Base-by-base conservation (phyloP, 2,797 vertebrate genomes). In the Melanotaenia nigrans region DNA sequence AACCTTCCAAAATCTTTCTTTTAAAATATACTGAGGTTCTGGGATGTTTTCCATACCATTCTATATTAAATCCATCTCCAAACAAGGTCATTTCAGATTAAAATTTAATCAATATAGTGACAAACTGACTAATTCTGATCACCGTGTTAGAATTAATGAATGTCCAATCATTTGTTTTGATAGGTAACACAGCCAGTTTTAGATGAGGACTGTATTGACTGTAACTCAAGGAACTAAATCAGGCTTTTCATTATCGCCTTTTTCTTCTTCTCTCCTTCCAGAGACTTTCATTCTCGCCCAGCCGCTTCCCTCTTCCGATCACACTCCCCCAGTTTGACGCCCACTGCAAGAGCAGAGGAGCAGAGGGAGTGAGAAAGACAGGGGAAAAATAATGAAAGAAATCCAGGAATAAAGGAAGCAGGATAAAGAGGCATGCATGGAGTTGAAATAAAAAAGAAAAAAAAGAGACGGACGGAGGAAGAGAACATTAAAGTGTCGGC, bases 271-370 rank as follows among this genome's bases (percentile, higher is more conserved):
- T 76, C 77, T 88, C 80, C 78, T 81, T 84, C 81, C 60, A 70
- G 87, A 91, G 87, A 89, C 90, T 93, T 92, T 93, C 87, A 94
- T 92, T 92, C 87, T 90, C 89, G 78, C 89, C 86, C 87, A 88
- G 85, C 76, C 78, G 70, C 79, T 92, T 92, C 85, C 89, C 86
- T 92, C 87, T 91, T 87, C 84, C 87, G 87, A 92, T 93, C 93
- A 91, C 93, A 94, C 93, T 90, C 91, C 91, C 90, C 87, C 91
- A 79, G 90, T 92, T 91, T 86, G 68, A 91, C 92, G 65, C 93
- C 93, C 90, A 94, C 94, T 89, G 85, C 73, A 92, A 81, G 86
- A 92, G 90, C 84, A 78, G 72, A 61, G 68, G 69, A 86, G 78
- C 71, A 73, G 78, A 82, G 85, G 65, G 69, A 79, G 85, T 69